A percentile compares a stretch with the other conserved stretches of the same genome.
These are phyloP conservation scores for Platerodrilus igneus DNA, from an alignment of 2,888 invertebrate genomes.

Conservation along the genomic window DNA sequence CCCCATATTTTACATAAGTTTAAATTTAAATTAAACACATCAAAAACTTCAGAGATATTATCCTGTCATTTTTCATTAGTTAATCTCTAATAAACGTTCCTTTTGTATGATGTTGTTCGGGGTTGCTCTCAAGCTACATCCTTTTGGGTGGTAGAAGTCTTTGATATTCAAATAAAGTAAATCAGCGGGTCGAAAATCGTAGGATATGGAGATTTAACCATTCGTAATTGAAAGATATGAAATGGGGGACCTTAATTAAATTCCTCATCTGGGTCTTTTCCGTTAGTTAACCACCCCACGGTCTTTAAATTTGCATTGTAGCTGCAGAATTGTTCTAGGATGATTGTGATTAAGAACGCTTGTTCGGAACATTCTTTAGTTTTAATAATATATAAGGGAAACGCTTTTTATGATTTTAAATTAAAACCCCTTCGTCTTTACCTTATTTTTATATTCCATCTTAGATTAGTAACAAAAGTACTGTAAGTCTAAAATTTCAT, in stretches of 20 bases:
- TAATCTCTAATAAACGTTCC: slow-evolving; percentile 21
- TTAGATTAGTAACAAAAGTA: no score
- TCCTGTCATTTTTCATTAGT: slow-evolving; percentile 13
- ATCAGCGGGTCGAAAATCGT: slow-evolving; percentile 8
- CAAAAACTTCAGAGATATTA: slow-evolving; percentile 14
- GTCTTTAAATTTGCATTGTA: slow-evolving; percentile 8
- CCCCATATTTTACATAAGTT: no score
- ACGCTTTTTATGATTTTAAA: no score
- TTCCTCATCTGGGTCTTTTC: slow-evolving; percentile 14
- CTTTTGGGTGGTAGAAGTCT: slow-evolving; percentile 15
- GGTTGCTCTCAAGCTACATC: no score
- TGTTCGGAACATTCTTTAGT: no score
- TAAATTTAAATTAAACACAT: no score
- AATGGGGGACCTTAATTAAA: slow-evolving; percentile 20
- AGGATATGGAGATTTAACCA: slow-evolving; percentile 3
- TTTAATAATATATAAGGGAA: no score
- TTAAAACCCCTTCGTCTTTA: no score
- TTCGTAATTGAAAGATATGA: slow-evolving; percentile 8
- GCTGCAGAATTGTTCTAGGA: no score
- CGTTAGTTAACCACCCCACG: slow-evolving; percentile 5
- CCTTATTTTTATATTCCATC: no score
- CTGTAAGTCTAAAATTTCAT: no score
- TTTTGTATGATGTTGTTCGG: slow-evolving; percentile 11
- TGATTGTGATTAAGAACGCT: no score
- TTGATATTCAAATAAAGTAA: slow-evolving; percentile 22